A percentile compares a stretch with the other conserved stretches of the same genome.
Conservation (phyloP, 2,888 invertebrate genomes). For the Panopea generosa region DNA sequence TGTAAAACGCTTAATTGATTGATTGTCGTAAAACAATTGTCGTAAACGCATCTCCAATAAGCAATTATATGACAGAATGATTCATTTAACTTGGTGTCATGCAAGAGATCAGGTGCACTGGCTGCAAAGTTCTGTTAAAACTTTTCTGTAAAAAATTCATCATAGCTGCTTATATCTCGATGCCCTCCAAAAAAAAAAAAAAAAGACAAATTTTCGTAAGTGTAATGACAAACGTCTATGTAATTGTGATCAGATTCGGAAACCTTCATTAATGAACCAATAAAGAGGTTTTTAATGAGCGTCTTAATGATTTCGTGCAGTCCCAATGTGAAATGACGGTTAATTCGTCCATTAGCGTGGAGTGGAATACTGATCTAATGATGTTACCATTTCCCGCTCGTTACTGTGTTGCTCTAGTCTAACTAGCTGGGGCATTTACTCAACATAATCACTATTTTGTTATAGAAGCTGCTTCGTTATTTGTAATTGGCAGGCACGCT, state of each 20-base stretch:
- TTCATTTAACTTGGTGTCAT: too few species aligned
- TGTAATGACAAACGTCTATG: slow-evolving; percentile 46
- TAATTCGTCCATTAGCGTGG: slow-evolving; percentile 53
- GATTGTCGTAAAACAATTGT: too few species aligned
- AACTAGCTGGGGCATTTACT: slow-evolving; percentile 52
- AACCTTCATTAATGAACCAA: slow-evolving; percentile 58
- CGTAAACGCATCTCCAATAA: too few species aligned
- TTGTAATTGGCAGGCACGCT: slow-evolving; percentile 22
- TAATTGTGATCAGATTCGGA: slow-evolving; percentile 59
- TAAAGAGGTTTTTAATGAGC: slow-evolving; percentile 62
- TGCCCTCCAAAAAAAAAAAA: too few species aligned
- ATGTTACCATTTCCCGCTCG: slow-evolving; percentile 53
- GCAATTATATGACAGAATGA: too few species aligned
- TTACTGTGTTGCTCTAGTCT: slow-evolving; percentile 36
- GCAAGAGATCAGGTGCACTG: too few species aligned
- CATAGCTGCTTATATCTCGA: too few species aligned
- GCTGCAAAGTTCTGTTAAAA: too few species aligned
- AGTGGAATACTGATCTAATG: slow-evolving; percentile 55
- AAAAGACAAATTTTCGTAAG: slow-evolving; percentile 25
- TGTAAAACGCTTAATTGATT: too few species aligned
- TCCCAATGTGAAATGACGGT: slow-evolving; percentile 41
- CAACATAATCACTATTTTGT: slow-evolving; percentile 42
- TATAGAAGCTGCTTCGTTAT: slow-evolving; percentile 24
- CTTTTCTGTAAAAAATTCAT: too few species aligned
- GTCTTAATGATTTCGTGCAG: slow-evolving; percentile 61